Percentiles rank a stretch among this genome's conserved stretches.
These are phyloP conservation scores for Aethina tumida DNA, from an alignment of 1,140 invertebrate genomes.

Conservation along the genomic window DNA sequence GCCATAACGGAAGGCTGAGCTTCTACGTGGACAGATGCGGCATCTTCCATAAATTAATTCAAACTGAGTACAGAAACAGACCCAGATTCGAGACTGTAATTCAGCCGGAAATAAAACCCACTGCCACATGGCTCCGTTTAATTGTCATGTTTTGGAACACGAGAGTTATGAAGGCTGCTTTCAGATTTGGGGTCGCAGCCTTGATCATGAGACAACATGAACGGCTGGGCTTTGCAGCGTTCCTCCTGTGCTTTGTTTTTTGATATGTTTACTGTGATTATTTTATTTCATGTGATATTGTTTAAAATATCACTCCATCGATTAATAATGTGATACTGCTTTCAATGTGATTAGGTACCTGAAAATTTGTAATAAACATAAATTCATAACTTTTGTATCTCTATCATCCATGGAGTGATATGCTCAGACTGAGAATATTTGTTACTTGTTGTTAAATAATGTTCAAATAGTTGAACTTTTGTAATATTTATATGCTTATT, in stretches of 20 bases:
- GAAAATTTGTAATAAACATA: constrained; percentile 1
- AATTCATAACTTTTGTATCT: too few species aligned
- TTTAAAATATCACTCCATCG: neutral
- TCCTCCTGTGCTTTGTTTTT: constrained; percentile 28
- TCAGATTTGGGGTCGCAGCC: constrained; percentile 29
- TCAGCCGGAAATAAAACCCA: constrained; percentile 4
- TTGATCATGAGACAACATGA: constrained; percentile 30
- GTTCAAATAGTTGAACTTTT: too few species aligned
- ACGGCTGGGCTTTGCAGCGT: constrained; percentile 27
- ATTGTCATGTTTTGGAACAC: constrained; percentile 31
- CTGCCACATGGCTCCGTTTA: constrained; percentile 24
- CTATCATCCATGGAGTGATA: too few species aligned
- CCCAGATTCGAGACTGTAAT: neutral
- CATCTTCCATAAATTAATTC: constrained; percentile 13
- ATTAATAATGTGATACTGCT: neutral
- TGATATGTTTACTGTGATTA: constrained; percentile 9
- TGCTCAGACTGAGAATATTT: too few species aligned
- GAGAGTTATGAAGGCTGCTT: constrained; percentile 27
- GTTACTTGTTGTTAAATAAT: too few species aligned
- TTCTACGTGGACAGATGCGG: constrained; percentile 21
- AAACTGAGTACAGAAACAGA: constrained; percentile 2
- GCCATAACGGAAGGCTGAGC: too few species aligned
- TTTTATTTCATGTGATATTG: too few species aligned
- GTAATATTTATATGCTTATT: too few species aligned
- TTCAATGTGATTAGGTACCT: constrained; percentile 4